Conservation (phyloP, 2,113 vertebrate species). For the human (Homo sapiens) region DNA sequence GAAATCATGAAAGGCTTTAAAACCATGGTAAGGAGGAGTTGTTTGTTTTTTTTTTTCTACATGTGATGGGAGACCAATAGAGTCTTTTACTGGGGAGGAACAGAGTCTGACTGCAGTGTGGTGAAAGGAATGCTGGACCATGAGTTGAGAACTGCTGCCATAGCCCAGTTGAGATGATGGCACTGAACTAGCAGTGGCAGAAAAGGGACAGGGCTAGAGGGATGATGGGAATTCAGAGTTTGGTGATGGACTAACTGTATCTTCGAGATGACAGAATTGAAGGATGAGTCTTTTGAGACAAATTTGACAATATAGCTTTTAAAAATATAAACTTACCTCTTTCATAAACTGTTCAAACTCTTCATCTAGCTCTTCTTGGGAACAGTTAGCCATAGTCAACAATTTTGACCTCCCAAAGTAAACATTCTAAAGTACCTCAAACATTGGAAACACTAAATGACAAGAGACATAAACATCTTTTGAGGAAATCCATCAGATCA, state of each 20-base stretch:
- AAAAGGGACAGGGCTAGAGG: background rate
- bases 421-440: constrained; percentile 37
- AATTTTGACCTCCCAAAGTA: constrained; percentile 58
- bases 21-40: background rate
- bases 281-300: background rate
- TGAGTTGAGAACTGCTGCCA: background rate
- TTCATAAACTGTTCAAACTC: constrained; percentile 96
- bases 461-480: constrained; percentile 6
- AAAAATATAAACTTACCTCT: constrained; percentile 87
- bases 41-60: constrained; percentile 1
- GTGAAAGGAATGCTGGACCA: background rate
- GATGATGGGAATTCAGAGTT: background rate
- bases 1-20: background rate
- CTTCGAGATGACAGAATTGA: background rate
- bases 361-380: constrained; percentile 92
- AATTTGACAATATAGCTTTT: background rate
- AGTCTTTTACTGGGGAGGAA: background rate
- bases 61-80: background rate
- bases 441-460: background rate
- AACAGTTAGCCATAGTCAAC: constrained; percentile 87
- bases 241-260: background rate
- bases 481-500: background rate
- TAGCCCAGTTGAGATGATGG: background rate
- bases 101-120: background rate
- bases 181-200: background rate